A percentile compares a stretch with the other conserved stretches of the same genome.
Conservation (phyloP, 2,113 vertebrate species). For the Romanogobio albipinnatus region DNA sequence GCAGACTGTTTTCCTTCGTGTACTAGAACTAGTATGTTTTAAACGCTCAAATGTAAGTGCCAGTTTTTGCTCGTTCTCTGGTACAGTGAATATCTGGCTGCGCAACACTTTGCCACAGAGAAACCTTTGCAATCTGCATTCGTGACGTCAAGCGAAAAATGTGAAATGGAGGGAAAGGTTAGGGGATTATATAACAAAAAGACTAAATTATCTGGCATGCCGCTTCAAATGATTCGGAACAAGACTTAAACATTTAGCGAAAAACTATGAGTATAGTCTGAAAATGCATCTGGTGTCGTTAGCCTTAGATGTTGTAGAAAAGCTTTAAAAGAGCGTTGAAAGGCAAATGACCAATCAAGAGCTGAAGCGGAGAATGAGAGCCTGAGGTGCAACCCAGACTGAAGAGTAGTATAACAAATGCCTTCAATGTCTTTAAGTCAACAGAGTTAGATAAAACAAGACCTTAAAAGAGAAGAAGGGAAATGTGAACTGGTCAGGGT, state of each 20-base stretch:
- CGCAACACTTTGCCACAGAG: too few species aligned
- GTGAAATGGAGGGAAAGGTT: background rate
- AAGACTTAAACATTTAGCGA: background rate
- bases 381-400: constrained; percentile 18
- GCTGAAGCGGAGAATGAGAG: background rate
- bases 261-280: constrained; percentile 11
- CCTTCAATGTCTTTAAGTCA: constrained; percentile 23
- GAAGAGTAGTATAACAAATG: constrained; percentile 1
- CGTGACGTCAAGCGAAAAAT: background rate
- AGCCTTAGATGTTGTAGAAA: background rate
- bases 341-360: constrained; percentile 10
- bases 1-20: constrained; percentile 69
- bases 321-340: constrained; percentile 18
- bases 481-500: constrained; percentile 28
- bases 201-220: background rate
- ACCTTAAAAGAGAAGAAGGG: constrained; percentile 20
- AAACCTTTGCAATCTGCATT: background rate
- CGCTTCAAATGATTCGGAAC: background rate
- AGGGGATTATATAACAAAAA: constrained; percentile 22
- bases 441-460: constrained; percentile 40
- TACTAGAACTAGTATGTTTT: constrained; percentile 57
- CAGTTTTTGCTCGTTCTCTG: constrained; percentile 22
- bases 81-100: background rate
- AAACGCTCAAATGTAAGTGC: constrained; percentile 66
- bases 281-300: constrained; percentile 26